Base-by-base conservation (phyloP, 1,140 invertebrate species). In the Dinoponera quadriceps region DNA sequence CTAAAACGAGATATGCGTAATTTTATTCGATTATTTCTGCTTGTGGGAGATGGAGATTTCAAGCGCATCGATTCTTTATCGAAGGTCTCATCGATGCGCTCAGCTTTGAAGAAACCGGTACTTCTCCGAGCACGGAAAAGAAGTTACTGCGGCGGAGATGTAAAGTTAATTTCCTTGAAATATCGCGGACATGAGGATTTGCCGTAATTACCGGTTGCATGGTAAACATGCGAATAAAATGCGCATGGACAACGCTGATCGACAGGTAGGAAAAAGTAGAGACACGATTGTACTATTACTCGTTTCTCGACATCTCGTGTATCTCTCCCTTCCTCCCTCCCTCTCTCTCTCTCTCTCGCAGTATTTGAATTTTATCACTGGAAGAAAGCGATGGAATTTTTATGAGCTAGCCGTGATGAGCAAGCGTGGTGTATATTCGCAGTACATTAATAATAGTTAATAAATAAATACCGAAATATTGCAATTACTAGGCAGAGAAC, bases 81-180 rank as follows among this genome's bases (percentile, higher is more conserved):
- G 38, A 9, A 69, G 14, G 16, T 38, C 57, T 29, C 18, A 48
- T 48, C 22, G 4, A 55, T 9, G 54, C n/a, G 44, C 44, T 49
- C 20, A 60, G 27, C 55, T 72, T 73, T 73, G 68, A 73, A 77
- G 68, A 62, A 60, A 75, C 27, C 71, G 80, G 57, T 82, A 72
- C 68, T 63, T 62, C n/a, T 18, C 14, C 27, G 80, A 51, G 55
- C 44, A 33, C 75, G 65, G 51, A 59, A 71, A 71, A 80, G 38
- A 80, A 80, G 75, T 80, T 80, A 80, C 49, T 22, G 51, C 65
- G 51, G 65, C 33, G 44, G 65, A 71, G 75, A 80, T 80, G 75
- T 80, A 80, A 80, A 80, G 75, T 80, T 80, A 80, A 80, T 80
- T 51, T 71, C 75, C 75, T 80, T 71, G 75, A 80, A 80, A 80